Evolutionary conservation across 2,797 vertebrate species (phyloP).

Genomic region (Cynopterus sphinx): DNA sequence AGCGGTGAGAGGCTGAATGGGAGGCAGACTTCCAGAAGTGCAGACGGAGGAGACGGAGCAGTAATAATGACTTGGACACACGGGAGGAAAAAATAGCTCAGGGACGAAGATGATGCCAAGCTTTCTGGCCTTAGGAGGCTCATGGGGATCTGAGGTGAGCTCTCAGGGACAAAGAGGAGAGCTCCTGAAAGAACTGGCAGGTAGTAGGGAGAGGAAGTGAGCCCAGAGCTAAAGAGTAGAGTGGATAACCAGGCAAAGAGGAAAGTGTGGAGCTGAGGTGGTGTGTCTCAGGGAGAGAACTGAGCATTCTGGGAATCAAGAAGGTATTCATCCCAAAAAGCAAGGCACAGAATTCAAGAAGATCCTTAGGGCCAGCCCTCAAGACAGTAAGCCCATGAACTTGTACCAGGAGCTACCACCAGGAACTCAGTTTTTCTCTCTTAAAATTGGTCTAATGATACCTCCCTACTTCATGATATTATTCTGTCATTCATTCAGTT

Average conservation of each 20-base stretch:
- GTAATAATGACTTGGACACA: conserved; percentile 79
- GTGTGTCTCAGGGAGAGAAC: not conserved
- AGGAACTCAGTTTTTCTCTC: conserved; percentile 34
- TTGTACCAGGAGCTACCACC: not conserved
- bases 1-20: conserved; percentile 72
- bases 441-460: conserved; percentile 3
- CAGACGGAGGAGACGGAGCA: conserved; percentile 73
- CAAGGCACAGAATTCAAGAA: not conserved
- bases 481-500: not conserved
- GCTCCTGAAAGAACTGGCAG: not conserved
- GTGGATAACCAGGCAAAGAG: not conserved
- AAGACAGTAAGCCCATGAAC: not conserved
- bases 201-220: not conserved
- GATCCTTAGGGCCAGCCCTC: not conserved
- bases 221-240: not conserved
- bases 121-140: conserved; percentile 69
- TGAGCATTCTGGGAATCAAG: not conserved
- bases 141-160: conserved; percentile 56
- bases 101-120: conserved; percentile 68
- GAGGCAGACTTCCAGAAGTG: conserved; percentile 75
- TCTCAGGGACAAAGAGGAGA: not conserved
- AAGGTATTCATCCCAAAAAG: not conserved
- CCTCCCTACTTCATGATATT: not conserved
- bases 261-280: not conserved
- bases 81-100: conserved; percentile 79